Conservation (phyloP, 2,888 invertebrate species). For the Pecten maximus region DNA sequence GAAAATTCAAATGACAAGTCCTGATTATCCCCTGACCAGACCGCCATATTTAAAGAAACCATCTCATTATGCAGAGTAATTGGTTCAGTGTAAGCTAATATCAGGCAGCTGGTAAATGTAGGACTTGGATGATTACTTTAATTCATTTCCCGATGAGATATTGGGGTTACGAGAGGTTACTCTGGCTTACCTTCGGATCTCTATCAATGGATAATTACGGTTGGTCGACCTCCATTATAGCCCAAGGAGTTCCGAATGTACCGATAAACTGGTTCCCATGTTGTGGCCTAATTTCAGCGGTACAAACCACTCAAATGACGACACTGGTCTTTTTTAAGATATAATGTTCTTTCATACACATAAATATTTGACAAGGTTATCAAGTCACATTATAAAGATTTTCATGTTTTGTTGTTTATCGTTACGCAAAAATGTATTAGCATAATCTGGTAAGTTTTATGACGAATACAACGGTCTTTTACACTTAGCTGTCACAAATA, state of each 20-base stretch:
- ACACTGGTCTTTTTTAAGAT: too few species aligned
- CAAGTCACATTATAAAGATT: too few species aligned
- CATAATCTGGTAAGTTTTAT: too few species aligned
- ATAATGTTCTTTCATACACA: too few species aligned
- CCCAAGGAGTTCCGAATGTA: neutral
- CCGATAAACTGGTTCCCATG: neutral
- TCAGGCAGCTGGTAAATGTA: neutral
- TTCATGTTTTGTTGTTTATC: too few species aligned
- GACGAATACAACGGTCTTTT: too few species aligned
- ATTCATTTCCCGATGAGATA: conserved; percentile 4
- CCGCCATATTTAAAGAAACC: neutral
- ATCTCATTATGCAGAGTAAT: neutral
- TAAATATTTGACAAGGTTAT: too few species aligned
- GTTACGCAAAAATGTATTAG: too few species aligned
- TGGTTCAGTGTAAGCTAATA: neutral
- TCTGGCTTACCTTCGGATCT: neutral
- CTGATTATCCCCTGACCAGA: neutral
- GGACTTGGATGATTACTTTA: neutral
- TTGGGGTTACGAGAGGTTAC: neutral
- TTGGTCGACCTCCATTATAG: neutral
- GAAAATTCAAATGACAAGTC: neutral
- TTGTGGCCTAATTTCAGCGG: neutral
- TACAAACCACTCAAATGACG: neutral
- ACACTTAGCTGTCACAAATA: too few species aligned
- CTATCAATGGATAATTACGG: conserved; percentile 1